Percentiles rank a stretch among this genome's conserved stretches.
These are phyloP conservation scores for Epicauta chinensis DNA, from an alignment of 1,140 invertebrate species.

Conservation along the genomic window DNA sequence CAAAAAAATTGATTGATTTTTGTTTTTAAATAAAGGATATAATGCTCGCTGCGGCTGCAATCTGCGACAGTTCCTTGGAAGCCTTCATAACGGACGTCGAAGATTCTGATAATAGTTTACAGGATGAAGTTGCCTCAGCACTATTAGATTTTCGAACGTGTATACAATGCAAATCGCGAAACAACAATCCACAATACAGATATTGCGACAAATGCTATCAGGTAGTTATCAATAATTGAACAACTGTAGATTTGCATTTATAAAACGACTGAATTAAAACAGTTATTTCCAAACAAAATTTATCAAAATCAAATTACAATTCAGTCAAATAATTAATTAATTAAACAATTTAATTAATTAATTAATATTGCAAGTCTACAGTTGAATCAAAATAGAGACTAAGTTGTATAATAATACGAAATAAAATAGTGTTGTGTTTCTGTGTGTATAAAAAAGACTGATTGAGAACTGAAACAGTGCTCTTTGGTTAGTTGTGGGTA, in stretches of 20 bases:
- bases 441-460: conserved; percentile 20
- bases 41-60: conserved; percentile 26
- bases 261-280: background rate
- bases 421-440: background rate
- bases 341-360: no score
- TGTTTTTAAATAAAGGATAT: conserved; percentile 18
- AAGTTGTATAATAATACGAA: conserved; percentile 17
- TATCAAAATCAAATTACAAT: no score
- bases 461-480: conserved; percentile 20
- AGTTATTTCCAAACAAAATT: no score
- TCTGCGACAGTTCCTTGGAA: conserved; percentile 33
- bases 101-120: conserved; percentile 49
- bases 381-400: conserved; percentile 16
- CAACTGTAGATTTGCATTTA: conserved; percentile 22
- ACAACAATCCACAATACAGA: conserved; percentile 56
- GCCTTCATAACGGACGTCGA: conserved; percentile 39
- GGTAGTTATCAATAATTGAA: conserved; percentile 38
- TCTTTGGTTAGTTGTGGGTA: conserved; percentile 3
- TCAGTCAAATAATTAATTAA: no score
- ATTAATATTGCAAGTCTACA: conserved; percentile 4
- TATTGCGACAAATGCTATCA: conserved; percentile 63
- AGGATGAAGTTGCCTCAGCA: conserved; percentile 49
- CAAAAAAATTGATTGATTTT: no score
- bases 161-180: conserved; percentile 51
- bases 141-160: conserved; percentile 56